Percentiles rank a stretch among this genome's conserved stretches.
These are phyloP conservation scores for Aplodontia rufa DNA, from an alignment of 2,113 vertebrate species.

Conservation along the genomic window DNA sequence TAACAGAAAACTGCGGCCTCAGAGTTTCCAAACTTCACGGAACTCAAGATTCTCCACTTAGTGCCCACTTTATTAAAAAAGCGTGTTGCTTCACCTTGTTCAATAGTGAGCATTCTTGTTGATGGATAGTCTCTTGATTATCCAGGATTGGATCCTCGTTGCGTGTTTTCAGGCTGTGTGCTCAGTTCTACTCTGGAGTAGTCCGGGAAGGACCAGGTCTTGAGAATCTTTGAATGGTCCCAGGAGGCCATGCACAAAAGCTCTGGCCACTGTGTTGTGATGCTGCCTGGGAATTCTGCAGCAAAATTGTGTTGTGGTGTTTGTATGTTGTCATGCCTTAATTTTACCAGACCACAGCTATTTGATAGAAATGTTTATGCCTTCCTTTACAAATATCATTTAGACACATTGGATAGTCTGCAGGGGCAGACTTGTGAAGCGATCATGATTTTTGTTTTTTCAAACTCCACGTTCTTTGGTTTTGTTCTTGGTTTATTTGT, in stretches of 20 bases:
- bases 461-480: not conserved
- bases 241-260: not conserved
- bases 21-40: not conserved
- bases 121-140: not conserved
- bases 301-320: not conserved
- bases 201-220: not conserved
- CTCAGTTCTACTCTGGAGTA: not conserved
- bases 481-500: conserved; percentile 48
- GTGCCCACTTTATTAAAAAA: not conserved
- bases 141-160: not conserved
- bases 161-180: not conserved
- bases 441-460: conserved; percentile 41
- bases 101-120: not conserved
- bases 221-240: not conserved
- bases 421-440: not conserved
- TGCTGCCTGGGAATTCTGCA: not conserved
- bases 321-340: not conserved
- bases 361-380: not conserved
- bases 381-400: not conserved
- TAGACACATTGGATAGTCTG: not conserved
- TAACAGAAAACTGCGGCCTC: not conserved
- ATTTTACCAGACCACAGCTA: not conserved
- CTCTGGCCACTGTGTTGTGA: not conserved
- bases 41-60: not conserved
- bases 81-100: conserved; percentile 24